Conservation (phyloP, 1,140 invertebrate genomes). For the Proales similis region DNA sequence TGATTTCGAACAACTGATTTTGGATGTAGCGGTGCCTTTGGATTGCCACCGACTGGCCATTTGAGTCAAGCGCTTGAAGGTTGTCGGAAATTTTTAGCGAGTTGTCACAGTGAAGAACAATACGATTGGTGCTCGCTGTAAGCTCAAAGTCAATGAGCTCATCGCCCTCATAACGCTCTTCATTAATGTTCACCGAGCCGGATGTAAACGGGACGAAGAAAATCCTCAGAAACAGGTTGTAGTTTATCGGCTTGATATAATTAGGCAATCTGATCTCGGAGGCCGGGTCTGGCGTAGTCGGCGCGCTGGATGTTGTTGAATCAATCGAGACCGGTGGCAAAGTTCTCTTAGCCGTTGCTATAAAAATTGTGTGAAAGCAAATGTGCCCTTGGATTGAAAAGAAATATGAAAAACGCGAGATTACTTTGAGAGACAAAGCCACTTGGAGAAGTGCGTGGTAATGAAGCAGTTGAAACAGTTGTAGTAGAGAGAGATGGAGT, state of each 20-base stretch:
- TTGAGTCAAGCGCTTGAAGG: too few species aligned
- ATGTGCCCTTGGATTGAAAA: not conserved
- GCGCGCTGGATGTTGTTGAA: constrained; percentile 1
- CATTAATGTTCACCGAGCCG: constrained; percentile 2
- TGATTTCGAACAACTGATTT: constrained; percentile 29
- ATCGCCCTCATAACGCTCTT: constrained; percentile 15
- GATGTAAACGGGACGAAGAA: constrained; percentile 24
- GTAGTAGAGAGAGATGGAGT: not conserved
- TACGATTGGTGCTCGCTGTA: not conserved
- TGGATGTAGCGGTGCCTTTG: constrained; percentile 3
- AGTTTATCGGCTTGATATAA: constrained; percentile 13
- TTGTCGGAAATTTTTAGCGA: constrained; percentile 4
- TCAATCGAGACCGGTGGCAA: not conserved
- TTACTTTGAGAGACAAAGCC: not conserved
- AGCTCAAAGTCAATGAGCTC: constrained; percentile 13
- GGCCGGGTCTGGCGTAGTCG: not conserved
- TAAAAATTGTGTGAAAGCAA: too few species aligned
- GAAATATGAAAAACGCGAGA: not conserved
- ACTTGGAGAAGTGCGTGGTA: not conserved
- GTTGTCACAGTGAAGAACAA: constrained; percentile 22
- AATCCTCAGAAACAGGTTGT: constrained; percentile 17
- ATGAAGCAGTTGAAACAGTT: not conserved
- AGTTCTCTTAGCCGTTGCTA: not conserved
- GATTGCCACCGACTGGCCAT: not conserved
- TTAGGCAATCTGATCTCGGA: constrained; percentile 22